Evolutionary conservation across 1,140 invertebrate genomes (phyloP).

Genomic region (Teleopsis dalmanni): DNA sequence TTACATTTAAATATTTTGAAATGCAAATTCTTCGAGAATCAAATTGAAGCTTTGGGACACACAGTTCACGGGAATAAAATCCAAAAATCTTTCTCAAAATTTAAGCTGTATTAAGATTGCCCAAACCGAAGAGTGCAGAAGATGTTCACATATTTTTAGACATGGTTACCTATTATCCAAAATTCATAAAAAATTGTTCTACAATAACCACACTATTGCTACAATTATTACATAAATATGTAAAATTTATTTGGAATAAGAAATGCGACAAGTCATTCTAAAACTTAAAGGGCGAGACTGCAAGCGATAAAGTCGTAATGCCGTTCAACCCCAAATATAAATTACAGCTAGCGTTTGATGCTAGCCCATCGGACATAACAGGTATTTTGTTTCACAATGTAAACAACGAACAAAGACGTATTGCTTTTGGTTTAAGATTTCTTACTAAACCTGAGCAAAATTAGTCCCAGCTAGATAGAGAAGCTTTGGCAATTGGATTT

Average conservation of each 20-base stretch:
- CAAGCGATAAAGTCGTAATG: constrained; percentile 8
- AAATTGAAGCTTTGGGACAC: constrained; percentile 33
- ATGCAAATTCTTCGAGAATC: constrained; percentile 18
- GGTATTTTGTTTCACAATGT: constrained; percentile 24
- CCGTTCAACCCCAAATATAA: constrained; percentile 24
- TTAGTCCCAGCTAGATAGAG: constrained; percentile 46
- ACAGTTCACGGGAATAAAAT: constrained; percentile 33
- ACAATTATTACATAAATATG: constrained; percentile 15
- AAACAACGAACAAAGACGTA: constrained; percentile 25
- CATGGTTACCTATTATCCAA: constrained; percentile 33
- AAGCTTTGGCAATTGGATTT: constrained; percentile 45
- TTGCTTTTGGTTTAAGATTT: constrained; percentile 42
- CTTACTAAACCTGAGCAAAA: constrained; percentile 41
- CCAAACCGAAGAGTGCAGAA: constrained; percentile 26
- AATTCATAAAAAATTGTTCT: constrained; percentile 28
- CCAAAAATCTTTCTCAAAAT: constrained; percentile 34
- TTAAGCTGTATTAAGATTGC: constrained; percentile 34
- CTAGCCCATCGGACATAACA: constrained; percentile 13
- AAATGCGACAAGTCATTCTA: constrained; percentile 12
- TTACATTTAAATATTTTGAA: constrained; percentile 13
- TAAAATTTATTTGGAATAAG: constrained; percentile 16
- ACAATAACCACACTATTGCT: constrained; percentile 21
- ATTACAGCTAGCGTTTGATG: constrained; percentile 16
- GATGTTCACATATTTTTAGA: constrained; percentile 38
- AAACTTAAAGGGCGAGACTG: constrained; percentile 13